Conservation (phyloP, 1,140 invertebrate species). For the Plodia interpunctella region DNA sequence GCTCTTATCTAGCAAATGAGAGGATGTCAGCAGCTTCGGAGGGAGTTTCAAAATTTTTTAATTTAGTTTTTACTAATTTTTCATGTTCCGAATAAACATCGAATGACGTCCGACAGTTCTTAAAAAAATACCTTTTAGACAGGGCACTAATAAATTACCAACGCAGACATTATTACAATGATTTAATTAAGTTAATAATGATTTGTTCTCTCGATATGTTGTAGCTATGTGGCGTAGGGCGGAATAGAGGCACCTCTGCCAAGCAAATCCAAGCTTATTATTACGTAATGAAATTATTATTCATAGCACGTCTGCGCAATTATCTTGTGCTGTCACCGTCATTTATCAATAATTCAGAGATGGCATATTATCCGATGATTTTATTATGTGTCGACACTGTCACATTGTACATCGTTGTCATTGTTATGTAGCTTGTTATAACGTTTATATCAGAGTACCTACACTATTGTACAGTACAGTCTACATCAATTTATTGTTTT, state of each 20-base stretch:
- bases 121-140: too few species aligned
- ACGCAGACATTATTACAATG: too few species aligned
- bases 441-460: neutral
- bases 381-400: neutral
- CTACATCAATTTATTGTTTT: too few species aligned
- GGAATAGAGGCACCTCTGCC: neutral
- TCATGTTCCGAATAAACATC: too few species aligned
- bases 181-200: too few species aligned
- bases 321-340: slow-evolving; percentile 28
- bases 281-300: slow-evolving; percentile 44
- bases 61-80: too few species aligned
- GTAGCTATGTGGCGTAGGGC: neutral
- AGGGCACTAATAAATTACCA: too few species aligned
- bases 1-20: too few species aligned
- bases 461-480: neutral
- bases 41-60: too few species aligned
- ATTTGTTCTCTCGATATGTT: neutral
- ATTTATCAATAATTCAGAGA: slow-evolving; percentile 30
- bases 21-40: too few species aligned
- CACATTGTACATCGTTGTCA: neutral
- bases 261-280: slow-evolving; percentile 27
- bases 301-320: slow-evolving; percentile 43
- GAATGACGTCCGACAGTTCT: too few species aligned
- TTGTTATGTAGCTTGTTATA: neutral
- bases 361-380: slow-evolving; percentile 19